A percentile compares a stretch with the other conserved stretches of the same genome.
These are phyloP conservation scores for Drosophila athabasca DNA, from an alignment of 1,140 invertebrate species.

Conservation along the genomic window DNA sequence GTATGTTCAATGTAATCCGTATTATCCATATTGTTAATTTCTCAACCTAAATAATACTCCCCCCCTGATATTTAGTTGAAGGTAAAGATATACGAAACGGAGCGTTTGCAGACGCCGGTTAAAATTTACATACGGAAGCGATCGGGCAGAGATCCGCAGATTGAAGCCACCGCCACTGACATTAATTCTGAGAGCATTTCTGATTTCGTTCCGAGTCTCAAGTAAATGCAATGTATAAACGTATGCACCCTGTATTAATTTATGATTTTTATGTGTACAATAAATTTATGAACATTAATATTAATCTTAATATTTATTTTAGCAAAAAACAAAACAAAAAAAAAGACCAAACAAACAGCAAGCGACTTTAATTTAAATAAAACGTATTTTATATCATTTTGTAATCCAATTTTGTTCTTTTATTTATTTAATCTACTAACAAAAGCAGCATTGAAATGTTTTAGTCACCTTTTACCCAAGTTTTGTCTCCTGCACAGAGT, in stretches of 20 bases:
- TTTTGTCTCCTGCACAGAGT: slow-evolving; percentile 40
- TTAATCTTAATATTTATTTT: slow-evolving; percentile 62
- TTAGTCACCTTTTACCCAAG: slow-evolving; percentile 31
- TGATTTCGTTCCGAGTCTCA: slow-evolving; percentile 39
- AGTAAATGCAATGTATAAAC: slow-evolving; percentile 52
- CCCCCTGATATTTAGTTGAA: slow-evolving; percentile 66
- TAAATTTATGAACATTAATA: slow-evolving; percentile 25
- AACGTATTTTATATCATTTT: slow-evolving; percentile 42
- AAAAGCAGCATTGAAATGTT: slow-evolving; percentile 23
- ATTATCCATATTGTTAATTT: slow-evolving; percentile 29
- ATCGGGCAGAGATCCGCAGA: slow-evolving; percentile 18
- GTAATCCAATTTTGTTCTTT: slow-evolving; percentile 29
- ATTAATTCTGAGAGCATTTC: no score
- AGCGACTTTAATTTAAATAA: slow-evolving; percentile 51
- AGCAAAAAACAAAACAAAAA: slow-evolving; percentile 32
- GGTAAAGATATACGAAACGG: slow-evolving; percentile 75
- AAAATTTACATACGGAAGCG: slow-evolving; percentile 53
- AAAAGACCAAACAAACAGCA: slow-evolving; percentile 9
- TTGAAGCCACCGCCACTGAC: not conserved
- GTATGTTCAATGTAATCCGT: slow-evolving; percentile 31
- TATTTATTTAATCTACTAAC: slow-evolving; percentile 36
- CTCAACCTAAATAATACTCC: slow-evolving; percentile 39
- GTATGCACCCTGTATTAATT: slow-evolving; percentile 44
- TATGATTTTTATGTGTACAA: slow-evolving; percentile 38
- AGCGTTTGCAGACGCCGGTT: slow-evolving; percentile 67